Base-by-base conservation (phyloP, 2,113 vertebrate species). In the Macquaria ambigua region DNA sequence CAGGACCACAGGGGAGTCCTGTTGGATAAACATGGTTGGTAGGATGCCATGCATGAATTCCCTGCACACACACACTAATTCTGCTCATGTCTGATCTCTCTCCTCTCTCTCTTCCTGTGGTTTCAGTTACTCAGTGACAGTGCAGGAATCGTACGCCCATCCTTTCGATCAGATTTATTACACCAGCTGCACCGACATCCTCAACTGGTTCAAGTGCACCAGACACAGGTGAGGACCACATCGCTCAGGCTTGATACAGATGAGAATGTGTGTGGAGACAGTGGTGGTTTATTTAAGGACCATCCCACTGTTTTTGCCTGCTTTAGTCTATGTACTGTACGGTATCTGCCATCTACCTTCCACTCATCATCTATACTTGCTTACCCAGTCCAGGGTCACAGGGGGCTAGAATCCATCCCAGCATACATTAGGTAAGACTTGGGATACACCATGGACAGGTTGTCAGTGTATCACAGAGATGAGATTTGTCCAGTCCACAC, bases 141-240 rank as follows among this genome's bases (percentile, higher is more conserved):
- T 99, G 53, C 97, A 99, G 93, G 98, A 99, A 94, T 98, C 98
- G 0, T 99, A 98, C 70, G 97, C 98, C 0, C 98, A 99, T 92
- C 97, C 97, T 34, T 99, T 96, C 87, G 97, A 99, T 90, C 98
- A 99, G 94, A 92, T 99, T 85, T 99, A 99, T 89, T 99, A 99
- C 93, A 98, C 98, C 75, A 99, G 97, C 93, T 99, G 98, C 93
- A 96, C 97, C 0, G 98, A 99, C 93, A 98, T 99, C 88, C 94
- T 99, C 5, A 99, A 98, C 93, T 99, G 98, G 98, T 99, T 99
- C 94, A 99, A 99, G 91, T 99, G 98, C 92, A 99, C 98, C 0
- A 94, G 96, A 56, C 98, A 99, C 96, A 98, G 98, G 98, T 99
- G 87, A 96, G 89, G 20, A 72, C 28, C 3, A 20, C 20, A 12